phyloP scores from a whole-genome alignment of 2,797 vertebrate species.

The Rhyacichthys aspro region DNA sequence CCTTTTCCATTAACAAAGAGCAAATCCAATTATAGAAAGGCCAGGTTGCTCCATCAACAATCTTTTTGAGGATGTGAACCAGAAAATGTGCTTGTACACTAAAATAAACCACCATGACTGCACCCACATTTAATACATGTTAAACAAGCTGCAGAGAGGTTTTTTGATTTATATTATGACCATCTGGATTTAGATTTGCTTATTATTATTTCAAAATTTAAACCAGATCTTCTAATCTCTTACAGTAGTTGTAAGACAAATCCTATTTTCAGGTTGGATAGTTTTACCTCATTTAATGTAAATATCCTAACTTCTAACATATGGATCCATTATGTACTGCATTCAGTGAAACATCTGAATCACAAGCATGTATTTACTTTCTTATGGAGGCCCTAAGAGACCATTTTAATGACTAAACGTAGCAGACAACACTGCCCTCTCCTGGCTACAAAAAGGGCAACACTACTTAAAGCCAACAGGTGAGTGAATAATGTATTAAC shows the following conservation, averaged over 20 bases:
- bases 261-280: conserved; percentile 20
- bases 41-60: conserved; percentile 13
- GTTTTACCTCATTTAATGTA: conserved; percentile 40
- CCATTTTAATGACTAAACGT: conserved; percentile 21
- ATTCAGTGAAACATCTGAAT: conserved; percentile 18
- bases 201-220: not conserved
- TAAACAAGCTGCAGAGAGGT: not conserved
- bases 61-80: conserved; percentile 18
- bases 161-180: conserved; percentile 18
- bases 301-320: conserved; percentile 26
- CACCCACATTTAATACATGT: not conserved
- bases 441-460: conserved; percentile 36
- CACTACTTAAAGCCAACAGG: conserved; percentile 62
- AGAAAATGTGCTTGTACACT: conserved; percentile 24
- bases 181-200: conserved; percentile 6
- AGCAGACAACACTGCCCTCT: conserved; percentile 56
- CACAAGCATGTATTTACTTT: conserved; percentile 32
- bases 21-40: not conserved
- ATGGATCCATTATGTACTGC: conserved; percentile 11
- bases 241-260: conserved; percentile 9
- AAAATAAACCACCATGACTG: not conserved
- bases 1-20: conserved; percentile 16
- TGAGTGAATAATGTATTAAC: conserved; percentile 35
- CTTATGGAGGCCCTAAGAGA: conserved; percentile 30
- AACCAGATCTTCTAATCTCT: conserved; percentile 6